Evolutionary conservation across 2,888 invertebrate species (phyloP).

Genomic region (Ephialtes manifestator): DNA sequence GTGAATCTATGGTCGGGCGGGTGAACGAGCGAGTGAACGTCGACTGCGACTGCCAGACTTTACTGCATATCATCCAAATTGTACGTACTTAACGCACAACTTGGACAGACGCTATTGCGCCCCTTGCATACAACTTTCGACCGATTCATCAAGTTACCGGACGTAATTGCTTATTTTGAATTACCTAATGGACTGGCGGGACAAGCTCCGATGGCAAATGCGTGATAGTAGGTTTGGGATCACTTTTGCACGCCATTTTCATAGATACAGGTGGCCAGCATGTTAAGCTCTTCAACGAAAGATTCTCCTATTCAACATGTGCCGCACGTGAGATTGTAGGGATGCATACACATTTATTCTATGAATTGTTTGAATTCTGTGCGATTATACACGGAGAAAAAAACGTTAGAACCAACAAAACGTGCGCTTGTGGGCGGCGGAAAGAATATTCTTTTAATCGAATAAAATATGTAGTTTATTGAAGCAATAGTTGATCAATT

Average conservation of each 20-base stretch:
- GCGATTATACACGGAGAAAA: no score
- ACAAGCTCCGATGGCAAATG: not conserved
- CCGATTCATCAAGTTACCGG: constrained; percentile 51
- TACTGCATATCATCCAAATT: constrained; percentile 76
- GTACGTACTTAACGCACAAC: constrained; percentile 73
- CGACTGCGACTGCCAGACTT: constrained; percentile 43
- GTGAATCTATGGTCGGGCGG: constrained; percentile 75
- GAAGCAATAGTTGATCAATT: no score
- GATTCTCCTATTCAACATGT: not conserved
- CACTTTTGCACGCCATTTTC: constrained; percentile 27
- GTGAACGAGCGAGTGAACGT: constrained; percentile 20
- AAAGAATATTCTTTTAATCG: no score
- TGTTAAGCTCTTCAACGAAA: not conserved
- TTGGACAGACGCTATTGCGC: constrained; percentile 50
- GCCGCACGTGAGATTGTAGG: not conserved
- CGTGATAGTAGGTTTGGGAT: not conserved
- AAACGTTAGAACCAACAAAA: no score
- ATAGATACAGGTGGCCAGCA: not conserved
- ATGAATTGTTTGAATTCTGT: no score
- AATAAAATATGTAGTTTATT: no score
- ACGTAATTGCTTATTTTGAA: constrained; percentile 57
- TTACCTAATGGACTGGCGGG: constrained; percentile 50
- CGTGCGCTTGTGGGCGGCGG: no score
- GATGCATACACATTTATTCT: no score
- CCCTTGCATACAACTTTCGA: constrained; percentile 2